Evolutionary conservation across 1,140 invertebrate genomes (phyloP).

Genomic region (Aphaenogaster ashmeadi): DNA sequence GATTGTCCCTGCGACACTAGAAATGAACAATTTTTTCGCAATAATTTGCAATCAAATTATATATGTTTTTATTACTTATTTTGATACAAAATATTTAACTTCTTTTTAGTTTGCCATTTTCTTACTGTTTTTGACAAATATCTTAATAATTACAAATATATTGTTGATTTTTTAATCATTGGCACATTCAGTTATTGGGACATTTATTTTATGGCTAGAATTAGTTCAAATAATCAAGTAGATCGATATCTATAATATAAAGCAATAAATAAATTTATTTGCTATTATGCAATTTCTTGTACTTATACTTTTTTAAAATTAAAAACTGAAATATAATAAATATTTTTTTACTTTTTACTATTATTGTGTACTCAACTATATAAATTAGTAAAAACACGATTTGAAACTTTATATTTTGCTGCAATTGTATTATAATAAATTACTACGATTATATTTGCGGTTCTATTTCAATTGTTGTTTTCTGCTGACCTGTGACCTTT

Average conservation of each 20-base stretch:
- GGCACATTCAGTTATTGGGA: not conserved
- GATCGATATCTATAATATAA: no score
- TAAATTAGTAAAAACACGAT: no score
- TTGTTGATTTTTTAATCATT: not conserved
- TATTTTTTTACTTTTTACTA: no score
- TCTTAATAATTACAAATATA: not conserved
- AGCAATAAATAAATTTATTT: no score
- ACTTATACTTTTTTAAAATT: no score
- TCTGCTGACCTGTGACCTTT: constrained; percentile 95
- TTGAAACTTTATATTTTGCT: not conserved
- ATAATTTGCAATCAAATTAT: not conserved
- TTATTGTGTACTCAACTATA: no score
- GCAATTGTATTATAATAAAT: not conserved
- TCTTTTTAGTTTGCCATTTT: not conserved
- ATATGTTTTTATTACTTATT: not conserved
- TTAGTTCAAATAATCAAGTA: not conserved
- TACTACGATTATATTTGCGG: not conserved
- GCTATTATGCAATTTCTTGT: no score
- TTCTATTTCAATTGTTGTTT: not conserved
- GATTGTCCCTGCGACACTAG: not conserved
- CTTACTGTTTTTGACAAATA: not conserved
- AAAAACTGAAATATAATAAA: no score
- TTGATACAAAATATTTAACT: not conserved
- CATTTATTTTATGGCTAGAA: not conserved
- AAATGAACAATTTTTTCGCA: not conserved